Evolutionary conservation across 2,113 vertebrate genomes (phyloP), one percentile per base, ranked within the genome.

Genomic region (Progne subis): DNA sequence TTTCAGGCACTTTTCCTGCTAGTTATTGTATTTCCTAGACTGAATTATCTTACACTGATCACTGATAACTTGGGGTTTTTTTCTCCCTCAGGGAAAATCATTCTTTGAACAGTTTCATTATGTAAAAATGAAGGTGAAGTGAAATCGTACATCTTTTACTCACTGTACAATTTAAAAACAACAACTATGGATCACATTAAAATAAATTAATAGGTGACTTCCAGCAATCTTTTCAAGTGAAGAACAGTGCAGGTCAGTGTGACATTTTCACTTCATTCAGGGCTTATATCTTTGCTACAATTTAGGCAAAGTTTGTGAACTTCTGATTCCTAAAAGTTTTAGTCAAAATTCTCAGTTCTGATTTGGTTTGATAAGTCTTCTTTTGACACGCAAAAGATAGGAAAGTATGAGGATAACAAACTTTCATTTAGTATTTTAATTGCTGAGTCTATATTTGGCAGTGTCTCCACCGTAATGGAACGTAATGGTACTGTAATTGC

Each of bases 401-500:
- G 78, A 72, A 90, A 91, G 91, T 70, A 78, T 49, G 81, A 55
- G 75, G 50, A 92, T 96, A 75, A 50, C 93, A 96, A 59, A 67
- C 49, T 81, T 89, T 76, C 90, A 64, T 94, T 92, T 86, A 82
- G 86, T 84, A 39, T 96, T 96, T 97, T 95, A 96, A 97, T 96
- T 96, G 75, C 93, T 18, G 71, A 86, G 32, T 93, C 84, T 94
- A 96, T 93, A 96, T 96, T 96, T 96, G 96, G 86, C 84, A 92
- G 69, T 78, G 92, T 96, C 95, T 97, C 90, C 93, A 91, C 86
- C 63, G 86, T 96, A 95, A 96, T 96, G 92, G 97, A 96, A 92
- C 84, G 89, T 97, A 97, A 97, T 96, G 95, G 92, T 31, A 3
- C 84, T 65, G 91, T 96, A 97, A 97, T 96, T 97, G 88, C 92